Conservation (phyloP, 1,140 invertebrate species). For the Philotrypesis tridentata region DNA sequence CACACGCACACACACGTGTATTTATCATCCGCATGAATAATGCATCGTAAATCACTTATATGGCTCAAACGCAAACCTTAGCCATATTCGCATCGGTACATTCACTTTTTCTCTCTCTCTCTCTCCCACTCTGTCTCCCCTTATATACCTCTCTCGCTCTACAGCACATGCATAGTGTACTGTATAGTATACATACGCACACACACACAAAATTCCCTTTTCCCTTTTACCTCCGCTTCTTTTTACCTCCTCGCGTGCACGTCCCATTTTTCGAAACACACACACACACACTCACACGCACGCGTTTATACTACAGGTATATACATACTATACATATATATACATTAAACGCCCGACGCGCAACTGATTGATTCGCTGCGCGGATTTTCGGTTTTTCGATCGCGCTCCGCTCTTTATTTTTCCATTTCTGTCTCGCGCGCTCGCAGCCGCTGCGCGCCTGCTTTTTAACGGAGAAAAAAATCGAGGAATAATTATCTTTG, state of each 20-base stretch:
- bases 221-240: conserved; percentile 5
- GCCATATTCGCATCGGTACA: background rate
- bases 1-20: background rate
- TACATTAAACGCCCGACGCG: background rate
- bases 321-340: background rate
- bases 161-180: too few species aligned
- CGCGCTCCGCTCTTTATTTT: conserved; percentile 29
- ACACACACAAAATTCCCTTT: background rate
- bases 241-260: background rate
- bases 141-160: too few species aligned
- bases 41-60: conserved; percentile 39
- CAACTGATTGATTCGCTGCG: conserved; percentile 30
- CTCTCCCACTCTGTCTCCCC: too few species aligned
- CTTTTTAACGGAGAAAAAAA: conserved; percentile 2
- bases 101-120: background rate
- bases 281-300: too few species aligned
- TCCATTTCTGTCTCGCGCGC: background rate
- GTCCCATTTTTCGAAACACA: conserved; percentile 24
- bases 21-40: conserved; percentile 11
- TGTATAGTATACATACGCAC: background rate
- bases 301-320: background rate
- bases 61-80: background rate
- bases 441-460: too few species aligned
- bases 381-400: conserved; percentile 24
- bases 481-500: background rate